Evolutionary conservation across 2,888 invertebrate species (phyloP).

Genomic region (Scotopteryx bipunctaria): DNA sequence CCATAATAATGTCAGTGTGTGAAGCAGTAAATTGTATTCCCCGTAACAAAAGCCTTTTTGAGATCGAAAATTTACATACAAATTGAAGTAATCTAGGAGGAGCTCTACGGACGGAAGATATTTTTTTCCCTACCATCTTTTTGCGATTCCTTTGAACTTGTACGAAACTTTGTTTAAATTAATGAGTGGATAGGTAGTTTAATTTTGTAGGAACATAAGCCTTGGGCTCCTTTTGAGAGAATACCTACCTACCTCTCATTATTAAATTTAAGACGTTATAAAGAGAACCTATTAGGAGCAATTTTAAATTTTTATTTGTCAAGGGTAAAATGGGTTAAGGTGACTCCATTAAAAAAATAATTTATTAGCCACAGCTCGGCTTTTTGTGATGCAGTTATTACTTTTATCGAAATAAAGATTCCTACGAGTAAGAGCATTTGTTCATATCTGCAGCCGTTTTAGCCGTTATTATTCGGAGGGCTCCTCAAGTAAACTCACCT

Average conservation of each 20-base stretch:
- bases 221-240: not conserved
- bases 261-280: no score
- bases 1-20: not conserved
- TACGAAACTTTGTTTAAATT: not conserved
- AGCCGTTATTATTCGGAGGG: no score
- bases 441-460: no score
- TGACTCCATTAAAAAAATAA: no score
- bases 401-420: no score
- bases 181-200: conserved; percentile 5
- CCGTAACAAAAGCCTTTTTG: conserved; percentile 35
- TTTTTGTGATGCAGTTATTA: no score
- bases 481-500: no score
- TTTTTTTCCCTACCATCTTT: conserved; percentile 8
- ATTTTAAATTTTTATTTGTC: no score
- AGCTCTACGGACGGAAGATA: conserved; percentile 34
- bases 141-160: conserved; percentile 5
- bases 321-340: no score
- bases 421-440: no score
- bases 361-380: no score
- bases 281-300: no score
- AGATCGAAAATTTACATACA: conserved; percentile 47
- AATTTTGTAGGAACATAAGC: conserved; percentile 5
- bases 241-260: not conserved
- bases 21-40: conserved; percentile 1
- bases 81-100: conserved; percentile 49